Evolutionary conservation across 2,888 invertebrate species (phyloP).

Genomic region (Erebia epiphron): DNA sequence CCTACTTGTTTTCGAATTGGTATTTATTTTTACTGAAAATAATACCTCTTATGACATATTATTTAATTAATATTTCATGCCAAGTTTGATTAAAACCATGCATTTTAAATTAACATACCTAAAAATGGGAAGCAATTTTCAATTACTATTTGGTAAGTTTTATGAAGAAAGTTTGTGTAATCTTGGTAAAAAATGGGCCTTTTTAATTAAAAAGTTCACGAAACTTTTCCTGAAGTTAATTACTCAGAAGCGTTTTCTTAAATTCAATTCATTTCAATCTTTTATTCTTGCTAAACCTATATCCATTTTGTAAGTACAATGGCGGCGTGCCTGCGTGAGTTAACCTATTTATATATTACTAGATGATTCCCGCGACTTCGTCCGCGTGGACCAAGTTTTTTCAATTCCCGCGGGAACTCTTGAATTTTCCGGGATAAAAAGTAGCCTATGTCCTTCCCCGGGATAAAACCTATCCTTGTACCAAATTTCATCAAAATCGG

Average conservation of each 20-base stretch:
- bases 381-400: too few species aligned
- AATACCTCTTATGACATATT: neutral
- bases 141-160: conserved; percentile 20
- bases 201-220: conserved; percentile 18
- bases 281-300: neutral
- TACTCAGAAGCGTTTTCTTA: conserved; percentile 5
- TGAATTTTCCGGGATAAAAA: too few species aligned
- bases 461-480: too few species aligned
- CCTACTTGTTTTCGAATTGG: too few species aligned
- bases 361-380: too few species aligned
- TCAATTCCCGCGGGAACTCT: too few species aligned
- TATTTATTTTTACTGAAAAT: too few species aligned
- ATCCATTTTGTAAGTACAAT: neutral
- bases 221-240: conserved; percentile 18
- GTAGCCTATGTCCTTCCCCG: too few species aligned
- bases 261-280: conserved; percentile 8
- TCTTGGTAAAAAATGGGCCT: conserved; percentile 21
- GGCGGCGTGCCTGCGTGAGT: neutral
- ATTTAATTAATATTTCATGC: neutral
- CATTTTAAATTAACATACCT: neutral
- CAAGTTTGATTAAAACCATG: neutral
- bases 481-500: too few species aligned
- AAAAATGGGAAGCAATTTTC: conserved; percentile 14
- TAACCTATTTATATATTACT: too few species aligned
- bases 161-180: conserved; percentile 12